Evolutionary conservation across 2,888 invertebrate genomes (phyloP), one percentile per base, ranked within the genome.

Genomic region (Dermolepida albohirtum): DNA sequence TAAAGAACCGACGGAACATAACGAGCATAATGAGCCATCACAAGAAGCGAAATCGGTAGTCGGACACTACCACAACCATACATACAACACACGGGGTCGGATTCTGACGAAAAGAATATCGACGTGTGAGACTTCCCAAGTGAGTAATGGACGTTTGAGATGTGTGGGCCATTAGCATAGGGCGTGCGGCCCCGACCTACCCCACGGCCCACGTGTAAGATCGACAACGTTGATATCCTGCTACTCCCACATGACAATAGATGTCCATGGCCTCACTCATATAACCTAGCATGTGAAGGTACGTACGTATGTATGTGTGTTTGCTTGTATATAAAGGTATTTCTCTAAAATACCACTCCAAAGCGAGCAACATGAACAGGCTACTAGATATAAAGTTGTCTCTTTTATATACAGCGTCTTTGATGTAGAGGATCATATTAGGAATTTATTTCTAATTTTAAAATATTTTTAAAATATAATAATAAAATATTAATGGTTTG

Each of bases 81-180:
- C n/a, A n/a, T n/a, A 43, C 12, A 16, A 14, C 47, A 17, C 47
- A 47, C 47, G 17, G 55, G 12, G 39, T 17, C 40, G 52, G 16
- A 11, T 22, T 63, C 49, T 47, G 17, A 62, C 49, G 50, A 62
- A 51, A 50, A 59, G 67, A 55, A 47, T 54, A 68, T 68, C 68
- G 68, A 68, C 64, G 64, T 64, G 64, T 67, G 65, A 66, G 67
- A 68, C 34, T 34, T 34, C 6, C 34, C 34, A 69, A 64, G 68
- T 75, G 72, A 72, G 65, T 72, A 75, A 72, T 71, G 73, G 71
- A 66, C 71, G 69, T 29, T 68, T 72, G 66, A 71, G 72, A 71
- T 76, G 76, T 76, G 76, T 76, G 76, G 76, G 76, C 75, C 72
- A 76, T 76, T 76, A 76, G 74, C 76, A 76, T 76, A 76, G 75